Percentiles rank a stretch among this genome's conserved stretches.
Evolutionary conservation across 1,140 invertebrate species (phyloP).

Genomic region (Mactra quadrangularis): DNA sequence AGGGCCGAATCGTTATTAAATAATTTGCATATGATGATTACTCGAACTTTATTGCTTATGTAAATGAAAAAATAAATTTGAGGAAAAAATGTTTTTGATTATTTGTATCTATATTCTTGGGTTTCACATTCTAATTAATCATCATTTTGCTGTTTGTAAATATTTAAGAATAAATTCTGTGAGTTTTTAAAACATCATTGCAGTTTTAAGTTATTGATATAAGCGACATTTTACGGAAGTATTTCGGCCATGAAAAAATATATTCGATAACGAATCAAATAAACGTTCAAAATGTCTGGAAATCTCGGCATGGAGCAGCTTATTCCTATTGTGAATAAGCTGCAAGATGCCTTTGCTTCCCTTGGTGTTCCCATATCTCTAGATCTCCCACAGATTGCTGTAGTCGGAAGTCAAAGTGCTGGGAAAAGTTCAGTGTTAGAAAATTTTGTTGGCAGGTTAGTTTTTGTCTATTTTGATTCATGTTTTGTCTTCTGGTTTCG

Average conservation of each 20-base stretch:
- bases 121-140: no score
- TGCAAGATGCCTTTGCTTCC: slow-evolving; percentile 99
- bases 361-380: slow-evolving; percentile 98
- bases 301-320: slow-evolving; percentile 98
- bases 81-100: slow-evolving; percentile 85
- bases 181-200: no score
- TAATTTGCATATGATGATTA: no score
- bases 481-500: neutral
- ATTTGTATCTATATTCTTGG: slow-evolving; percentile 76
- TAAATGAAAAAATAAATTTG: slow-evolving; percentile 84
- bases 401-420: slow-evolving; percentile 99
- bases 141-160: no score
- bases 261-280: slow-evolving; percentile 45
- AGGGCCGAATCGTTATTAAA: no score
- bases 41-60: no score
- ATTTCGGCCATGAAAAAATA: slow-evolving; percentile 71
- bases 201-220: slow-evolving; percentile 9
- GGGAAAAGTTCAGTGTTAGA: slow-evolving; percentile 99
- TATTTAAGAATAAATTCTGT: no score
- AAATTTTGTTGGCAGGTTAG: slow-evolving; percentile 99
- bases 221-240: slow-evolving; percentile 65
- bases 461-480: neutral
- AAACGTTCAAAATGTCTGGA: slow-evolving; percentile 85
- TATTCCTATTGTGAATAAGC: slow-evolving; percentile 99
- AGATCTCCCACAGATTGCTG: slow-evolving; percentile 99